A percentile compares a stretch with the other conserved stretches of the same genome.
Evolutionary conservation across 2,113 vertebrate species (phyloP).

Genomic region (Takifugu flavidus): DNA sequence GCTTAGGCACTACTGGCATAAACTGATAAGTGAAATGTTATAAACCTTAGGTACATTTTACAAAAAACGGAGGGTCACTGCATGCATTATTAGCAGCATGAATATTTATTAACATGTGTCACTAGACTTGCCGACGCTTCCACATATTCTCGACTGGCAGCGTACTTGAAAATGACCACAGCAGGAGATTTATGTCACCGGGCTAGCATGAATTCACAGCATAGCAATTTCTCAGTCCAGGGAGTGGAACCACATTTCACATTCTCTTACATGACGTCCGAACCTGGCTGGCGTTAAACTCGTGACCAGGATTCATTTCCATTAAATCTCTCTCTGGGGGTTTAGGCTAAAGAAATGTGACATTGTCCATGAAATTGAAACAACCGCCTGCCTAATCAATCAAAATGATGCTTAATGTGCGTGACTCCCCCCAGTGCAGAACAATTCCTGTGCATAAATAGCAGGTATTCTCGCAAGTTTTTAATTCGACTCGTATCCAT

Average conservation of each 20-base stretch:
- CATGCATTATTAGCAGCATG: conserved; percentile 43
- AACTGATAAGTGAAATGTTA: not conserved
- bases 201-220: conserved; percentile 38
- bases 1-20: too few relatives aligned
- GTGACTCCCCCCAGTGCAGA: conserved; percentile 28
- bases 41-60: not conserved
- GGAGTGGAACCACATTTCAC: conserved; percentile 61
- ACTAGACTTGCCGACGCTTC: conserved; percentile 18
- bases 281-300: conserved; percentile 58
- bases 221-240: conserved; percentile 48
- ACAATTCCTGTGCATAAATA: conserved; percentile 35
- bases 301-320: conserved; percentile 60
- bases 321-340: conserved; percentile 65
- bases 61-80: not conserved
- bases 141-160: conserved; percentile 41
- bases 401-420: conserved; percentile 49
- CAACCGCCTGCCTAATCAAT: conserved; percentile 59
- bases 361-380: conserved; percentile 65
- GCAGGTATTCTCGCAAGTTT: conserved; percentile 45
- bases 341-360: conserved; percentile 61
- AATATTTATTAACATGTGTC: conserved; percentile 62
- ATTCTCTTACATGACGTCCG: conserved; percentile 48
- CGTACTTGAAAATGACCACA: conserved; percentile 54
- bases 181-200: conserved; percentile 53
- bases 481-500: conserved; percentile 53